These are phyloP conservation scores for Atrina japonica DNA, from an alignment of 2,888 invertebrate genomes.

Conservation along the genomic window DNA sequence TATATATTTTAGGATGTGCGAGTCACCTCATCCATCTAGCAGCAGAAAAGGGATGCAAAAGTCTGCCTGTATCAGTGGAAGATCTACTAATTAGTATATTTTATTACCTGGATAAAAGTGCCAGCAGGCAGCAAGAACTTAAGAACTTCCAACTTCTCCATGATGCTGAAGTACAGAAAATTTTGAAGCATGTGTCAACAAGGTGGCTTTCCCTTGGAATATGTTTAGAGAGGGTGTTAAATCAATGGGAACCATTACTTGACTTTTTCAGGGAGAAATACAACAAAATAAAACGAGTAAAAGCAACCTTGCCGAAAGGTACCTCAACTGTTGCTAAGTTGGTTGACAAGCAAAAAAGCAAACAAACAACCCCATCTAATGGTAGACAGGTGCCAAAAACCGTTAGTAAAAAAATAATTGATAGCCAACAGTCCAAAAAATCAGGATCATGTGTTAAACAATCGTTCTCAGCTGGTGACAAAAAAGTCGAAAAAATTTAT, in stretches of 20 bases:
- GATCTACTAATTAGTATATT: constrained; percentile 32
- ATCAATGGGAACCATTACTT: constrained; percentile 20
- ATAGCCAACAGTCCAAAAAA: too few species aligned
- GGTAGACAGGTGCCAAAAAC: too few species aligned
- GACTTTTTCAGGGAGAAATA: constrained; percentile 16
- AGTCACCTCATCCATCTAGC: constrained; percentile 42
- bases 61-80: constrained; percentile 21
- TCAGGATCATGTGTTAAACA: too few species aligned
- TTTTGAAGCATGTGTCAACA: constrained; percentile 26
- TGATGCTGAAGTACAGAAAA: constrained; percentile 8
- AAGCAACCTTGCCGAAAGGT: too few species aligned
- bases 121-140: constrained; percentile 3
- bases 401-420: too few species aligned
- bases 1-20: constrained; percentile 37
- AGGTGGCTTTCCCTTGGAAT: constrained; percentile 20
- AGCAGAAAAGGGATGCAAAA: constrained; percentile 34
- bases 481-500: constrained; percentile 19
- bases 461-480: too few species aligned
- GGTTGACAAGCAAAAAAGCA: too few species aligned
- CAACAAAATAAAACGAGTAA: constrained; percentile 9
- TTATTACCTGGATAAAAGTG: constrained; percentile 21
- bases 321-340: too few species aligned
- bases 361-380: too few species aligned
- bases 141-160: not conserved
- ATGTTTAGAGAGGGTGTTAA: constrained; percentile 14